Evolutionary conservation across 2,797 vertebrate genomes (phyloP).

Genomic region (Anisognathus igniventris): DNA sequence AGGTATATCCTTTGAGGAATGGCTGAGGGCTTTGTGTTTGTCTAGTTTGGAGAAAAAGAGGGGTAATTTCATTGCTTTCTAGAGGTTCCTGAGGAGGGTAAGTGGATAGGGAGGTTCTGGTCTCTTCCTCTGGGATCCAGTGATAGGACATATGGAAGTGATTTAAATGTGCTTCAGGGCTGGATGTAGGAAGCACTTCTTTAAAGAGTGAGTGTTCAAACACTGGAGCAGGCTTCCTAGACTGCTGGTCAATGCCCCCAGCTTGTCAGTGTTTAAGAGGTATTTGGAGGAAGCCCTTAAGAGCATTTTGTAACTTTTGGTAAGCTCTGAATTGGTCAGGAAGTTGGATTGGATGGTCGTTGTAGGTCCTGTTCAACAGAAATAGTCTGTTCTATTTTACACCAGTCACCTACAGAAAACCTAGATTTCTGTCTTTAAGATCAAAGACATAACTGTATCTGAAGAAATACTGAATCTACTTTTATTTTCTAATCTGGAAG

Average conservation of each 20-base stretch:
- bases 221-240: not conserved
- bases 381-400: not conserved
- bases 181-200: fast-evolving
- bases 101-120: not conserved
- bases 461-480: not conserved
- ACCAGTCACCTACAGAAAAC: not conserved
- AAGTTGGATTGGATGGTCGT: fast-evolving
- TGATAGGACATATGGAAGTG: not conserved
- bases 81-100: not conserved
- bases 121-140: not conserved
- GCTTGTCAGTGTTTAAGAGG: not conserved
- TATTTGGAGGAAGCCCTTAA: not conserved
- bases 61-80: not conserved
- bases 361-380: not conserved
- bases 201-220: not conserved
- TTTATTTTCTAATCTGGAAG: not conserved
- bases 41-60: not conserved
- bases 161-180: not conserved
- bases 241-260: not conserved
- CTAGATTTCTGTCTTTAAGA: not conserved
- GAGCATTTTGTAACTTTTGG: not conserved
- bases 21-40: not conserved
- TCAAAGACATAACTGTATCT: not conserved
- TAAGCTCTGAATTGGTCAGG: not conserved
- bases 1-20: not conserved